Percentiles rank a stretch among this genome's conserved stretches.
Evolutionary conservation across 1,140 invertebrate species (phyloP).

Genomic region (Phthorimaea operculella): DNA sequence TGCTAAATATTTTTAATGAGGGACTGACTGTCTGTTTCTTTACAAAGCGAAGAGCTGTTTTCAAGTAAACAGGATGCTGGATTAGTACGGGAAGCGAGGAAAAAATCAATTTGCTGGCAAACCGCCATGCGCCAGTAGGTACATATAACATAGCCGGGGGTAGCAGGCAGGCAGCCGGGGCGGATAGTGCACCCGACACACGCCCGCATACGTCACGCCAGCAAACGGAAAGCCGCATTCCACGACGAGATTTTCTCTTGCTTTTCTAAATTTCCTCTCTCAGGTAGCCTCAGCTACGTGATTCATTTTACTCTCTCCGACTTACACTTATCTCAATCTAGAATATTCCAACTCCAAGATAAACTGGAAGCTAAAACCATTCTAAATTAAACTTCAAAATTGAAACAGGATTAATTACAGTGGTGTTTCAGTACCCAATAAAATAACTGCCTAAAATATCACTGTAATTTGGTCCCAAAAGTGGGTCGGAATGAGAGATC

Average conservation of each 20-base stretch:
- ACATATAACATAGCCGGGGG: neutral
- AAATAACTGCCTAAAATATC: neutral
- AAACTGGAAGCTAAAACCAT: no score
- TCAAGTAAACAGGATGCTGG: constrained; percentile 11
- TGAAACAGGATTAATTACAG: no score
- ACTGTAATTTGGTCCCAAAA: neutral
- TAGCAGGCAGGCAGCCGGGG: neutral
- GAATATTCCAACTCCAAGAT: no score
- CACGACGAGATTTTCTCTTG: no score
- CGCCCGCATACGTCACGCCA: no score
- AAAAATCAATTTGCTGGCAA: constrained; percentile 25
- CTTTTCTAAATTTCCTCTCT: no score
- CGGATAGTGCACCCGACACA: constrained; percentile 5
- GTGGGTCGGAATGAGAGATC: constrained; percentile 6
- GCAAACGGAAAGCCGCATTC: no score
- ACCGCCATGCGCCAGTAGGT: constrained; percentile 7
- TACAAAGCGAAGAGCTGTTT: constrained; percentile 4
- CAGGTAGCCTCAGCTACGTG: no score
- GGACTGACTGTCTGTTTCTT: neutral
- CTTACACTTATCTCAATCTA: no score
- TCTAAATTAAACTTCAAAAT: no score
- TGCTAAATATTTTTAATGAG: constrained; percentile 1
- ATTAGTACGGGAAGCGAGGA: constrained; percentile 16
- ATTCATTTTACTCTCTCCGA: no score
- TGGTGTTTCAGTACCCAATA: neutral